Conservation (phyloP, 2,113 vertebrate genomes). For the Casuarius casuarius region DNA sequence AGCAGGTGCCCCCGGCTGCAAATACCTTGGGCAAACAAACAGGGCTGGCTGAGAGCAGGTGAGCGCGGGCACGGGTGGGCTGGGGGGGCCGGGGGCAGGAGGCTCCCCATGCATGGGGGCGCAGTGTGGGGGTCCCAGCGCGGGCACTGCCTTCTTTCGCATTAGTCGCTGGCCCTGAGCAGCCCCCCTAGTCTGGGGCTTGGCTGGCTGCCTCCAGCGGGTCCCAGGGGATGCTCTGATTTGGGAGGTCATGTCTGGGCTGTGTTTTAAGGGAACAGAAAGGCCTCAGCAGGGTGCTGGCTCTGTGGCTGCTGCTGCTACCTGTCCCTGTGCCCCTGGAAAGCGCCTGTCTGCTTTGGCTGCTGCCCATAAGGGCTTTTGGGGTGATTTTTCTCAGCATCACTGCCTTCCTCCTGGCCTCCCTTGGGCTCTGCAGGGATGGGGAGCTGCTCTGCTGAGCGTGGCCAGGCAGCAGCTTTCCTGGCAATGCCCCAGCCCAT, state of each 20-base stretch:
- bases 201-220: background rate
- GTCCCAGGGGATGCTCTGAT: constrained; percentile 1
- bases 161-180: background rate
- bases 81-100: background rate
- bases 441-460: background rate
- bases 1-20: constrained; percentile 70
- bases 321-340: too few species aligned
- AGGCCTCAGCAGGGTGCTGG: background rate
- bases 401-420: too few species aligned
- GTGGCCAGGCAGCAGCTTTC: background rate
- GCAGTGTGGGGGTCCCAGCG: background rate
- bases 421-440: background rate
- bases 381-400: too few species aligned
- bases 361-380: too few species aligned
- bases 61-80: background rate
- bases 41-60: constrained; percentile 61
- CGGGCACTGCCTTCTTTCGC: background rate
- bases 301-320: too few species aligned
- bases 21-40: constrained; percentile 78
- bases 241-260: constrained; percentile 27
- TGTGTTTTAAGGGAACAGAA: constrained; percentile 10
- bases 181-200: background rate
- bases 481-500: background rate
- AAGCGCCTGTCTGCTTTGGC: too few species aligned
- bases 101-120: background rate